phyloP scores from a whole-genome alignment of 2,113 vertebrate species.

The Paedocypris sp. region DNA sequence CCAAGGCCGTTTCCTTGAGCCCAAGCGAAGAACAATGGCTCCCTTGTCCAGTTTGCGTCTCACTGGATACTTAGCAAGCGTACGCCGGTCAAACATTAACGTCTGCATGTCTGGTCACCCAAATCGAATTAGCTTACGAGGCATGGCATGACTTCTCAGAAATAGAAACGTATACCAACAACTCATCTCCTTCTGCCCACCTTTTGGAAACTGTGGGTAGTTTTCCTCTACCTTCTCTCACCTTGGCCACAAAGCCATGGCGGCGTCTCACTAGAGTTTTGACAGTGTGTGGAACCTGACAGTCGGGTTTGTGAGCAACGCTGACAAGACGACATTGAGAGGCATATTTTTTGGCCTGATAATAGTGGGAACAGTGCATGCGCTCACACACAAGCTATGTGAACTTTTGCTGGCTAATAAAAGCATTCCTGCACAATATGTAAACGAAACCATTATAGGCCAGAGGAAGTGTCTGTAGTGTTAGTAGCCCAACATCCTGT shows the following conservation, averaged over 20 bases:
- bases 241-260: constrained; percentile 23
- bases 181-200: too few relatives aligned
- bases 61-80: background rate
- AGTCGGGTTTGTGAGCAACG: constrained; percentile 49
- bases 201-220: too few relatives aligned
- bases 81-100: background rate
- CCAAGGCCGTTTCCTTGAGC: constrained; percentile 49
- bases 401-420: background rate
- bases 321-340: too few relatives aligned
- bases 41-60: constrained; percentile 42
- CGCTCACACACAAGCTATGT: too few relatives aligned
- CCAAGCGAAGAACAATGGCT: constrained; percentile 58
- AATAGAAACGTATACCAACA: too few relatives aligned
- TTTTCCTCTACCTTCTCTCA: too few relatives aligned
- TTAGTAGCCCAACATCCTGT: constrained; percentile 37
- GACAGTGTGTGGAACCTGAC: constrained; percentile 52
- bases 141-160: constrained; percentile 9
- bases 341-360: too few relatives aligned
- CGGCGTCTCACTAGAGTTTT: constrained; percentile 46
- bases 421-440: constrained; percentile 7
- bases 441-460: background rate
- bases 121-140: too few relatives aligned
- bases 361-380: too few relatives aligned
- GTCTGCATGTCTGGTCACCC: too few relatives aligned
- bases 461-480: constrained; percentile 17